Percentiles rank a stretch among this genome's conserved stretches.
Conservation (phyloP, 2,888 invertebrate genomes). For the Mylabris sibirica region DNA sequence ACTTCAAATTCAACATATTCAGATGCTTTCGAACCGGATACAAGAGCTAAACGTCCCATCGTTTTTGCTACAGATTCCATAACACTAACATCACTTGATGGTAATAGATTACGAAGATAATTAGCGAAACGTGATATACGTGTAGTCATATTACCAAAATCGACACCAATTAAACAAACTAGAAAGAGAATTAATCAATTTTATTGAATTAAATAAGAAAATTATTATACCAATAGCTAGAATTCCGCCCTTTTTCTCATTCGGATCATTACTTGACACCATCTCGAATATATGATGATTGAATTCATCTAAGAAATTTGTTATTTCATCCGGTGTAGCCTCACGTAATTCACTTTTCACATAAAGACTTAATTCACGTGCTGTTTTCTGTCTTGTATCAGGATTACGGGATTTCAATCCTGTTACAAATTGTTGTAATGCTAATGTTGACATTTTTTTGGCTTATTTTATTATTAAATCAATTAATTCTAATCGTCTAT, state of each 20-base stretch:
- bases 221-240: conserved; percentile 91
- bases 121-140: conserved; percentile 92
- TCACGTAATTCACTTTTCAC: conserved; percentile 90
- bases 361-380: conserved; percentile 88
- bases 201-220: too few relatives aligned
- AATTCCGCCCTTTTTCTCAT: conserved; percentile 95
- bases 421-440: conserved; percentile 82
- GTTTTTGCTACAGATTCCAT: conserved; percentile 97
- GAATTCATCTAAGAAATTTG: conserved; percentile 91
- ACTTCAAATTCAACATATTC: conserved; percentile 99
- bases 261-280: conserved; percentile 91
- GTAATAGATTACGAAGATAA: conserved; percentile 87
- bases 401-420: conserved; percentile 90
- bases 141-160: conserved; percentile 90
- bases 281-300: conserved; percentile 96
- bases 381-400: conserved; percentile 83
- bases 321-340: conserved; percentile 88
- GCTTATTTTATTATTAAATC: too few relatives aligned
- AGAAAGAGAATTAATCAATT: too few relatives aligned
- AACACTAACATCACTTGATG: conserved; percentile 89
- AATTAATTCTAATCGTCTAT: too few relatives aligned
- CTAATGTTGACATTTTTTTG: conserved; percentile 65
- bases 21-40: conserved; percentile 91
- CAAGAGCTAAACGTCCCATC: conserved; percentile 89
- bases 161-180: conserved; percentile 93